phyloP scores from a whole-genome alignment of 2,113 vertebrate genomes.

The Uropsilus gracilis region DNA sequence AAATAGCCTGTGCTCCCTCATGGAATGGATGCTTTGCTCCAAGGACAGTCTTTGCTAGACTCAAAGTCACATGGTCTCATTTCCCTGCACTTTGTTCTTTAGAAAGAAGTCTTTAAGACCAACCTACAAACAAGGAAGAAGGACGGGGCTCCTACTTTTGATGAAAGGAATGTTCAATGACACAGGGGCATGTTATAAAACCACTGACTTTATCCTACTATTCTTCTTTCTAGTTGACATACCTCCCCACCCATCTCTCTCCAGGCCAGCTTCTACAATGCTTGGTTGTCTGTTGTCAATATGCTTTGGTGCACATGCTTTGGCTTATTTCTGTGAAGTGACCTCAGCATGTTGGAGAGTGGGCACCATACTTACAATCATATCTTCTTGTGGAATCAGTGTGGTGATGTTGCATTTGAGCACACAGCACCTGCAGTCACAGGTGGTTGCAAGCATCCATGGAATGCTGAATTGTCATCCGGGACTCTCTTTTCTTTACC shows the following conservation, averaged over 20 bases:
- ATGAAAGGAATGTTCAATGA: not conserved
- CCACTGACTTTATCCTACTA: not conserved
- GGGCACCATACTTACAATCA: not conserved
- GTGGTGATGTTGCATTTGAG: not conserved
- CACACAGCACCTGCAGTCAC: fast-evolving
- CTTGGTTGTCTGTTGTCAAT: not conserved
- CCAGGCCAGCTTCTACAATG: not conserved
- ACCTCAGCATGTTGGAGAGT: not conserved
- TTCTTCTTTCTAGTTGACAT: not conserved
- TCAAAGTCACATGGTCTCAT: not conserved
- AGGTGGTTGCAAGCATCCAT: too few species aligned
- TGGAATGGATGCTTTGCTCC: not conserved
- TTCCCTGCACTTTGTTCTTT: not conserved
- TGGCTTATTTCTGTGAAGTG: not conserved
- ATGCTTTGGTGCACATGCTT: not conserved
- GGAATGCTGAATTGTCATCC: not conserved
- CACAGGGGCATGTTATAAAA: not conserved
- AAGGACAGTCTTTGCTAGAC: not conserved
- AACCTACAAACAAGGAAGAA: not conserved
- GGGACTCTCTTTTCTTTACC: not conserved
- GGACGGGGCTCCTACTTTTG: not conserved
- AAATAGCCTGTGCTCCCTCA: fast-evolving
- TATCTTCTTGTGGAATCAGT: not conserved
- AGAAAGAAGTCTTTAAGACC: not conserved
- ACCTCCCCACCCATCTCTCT: not conserved